These are phyloP conservation scores for Helobdella robusta DNA, from an alignment of 2,888 invertebrate genomes.

Conservation along the genomic window DNA sequence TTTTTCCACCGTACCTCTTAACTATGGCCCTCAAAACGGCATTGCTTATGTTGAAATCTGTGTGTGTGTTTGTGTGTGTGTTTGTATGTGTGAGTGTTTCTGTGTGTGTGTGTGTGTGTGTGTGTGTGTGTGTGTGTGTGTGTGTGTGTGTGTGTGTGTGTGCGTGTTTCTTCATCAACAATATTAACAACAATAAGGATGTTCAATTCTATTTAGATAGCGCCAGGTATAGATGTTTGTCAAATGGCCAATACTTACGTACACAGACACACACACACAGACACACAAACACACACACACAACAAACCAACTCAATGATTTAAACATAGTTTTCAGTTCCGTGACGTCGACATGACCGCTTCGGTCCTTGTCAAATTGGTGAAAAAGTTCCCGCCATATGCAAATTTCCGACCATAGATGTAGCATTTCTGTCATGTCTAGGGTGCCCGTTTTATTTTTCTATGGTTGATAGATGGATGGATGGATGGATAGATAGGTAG, in stretches of 20 bases:
- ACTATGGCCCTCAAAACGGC: constrained; percentile 75
- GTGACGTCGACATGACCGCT: constrained; percentile 71
- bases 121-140: no score
- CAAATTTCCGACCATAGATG: constrained; percentile 24
- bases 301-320: constrained; percentile 39
- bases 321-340: constrained; percentile 61
- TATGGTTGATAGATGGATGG: constrained; percentile 8
- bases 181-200: no score
- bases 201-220: no score
- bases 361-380: constrained; percentile 69
- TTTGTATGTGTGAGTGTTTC: no score
- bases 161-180: no score
- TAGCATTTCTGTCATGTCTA: constrained; percentile 21
- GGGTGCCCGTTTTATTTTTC: constrained; percentile 23
- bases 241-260: no score
- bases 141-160: no score
- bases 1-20: constrained; percentile 72
- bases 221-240: no score
- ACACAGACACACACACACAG: no score
- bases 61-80: background rate
- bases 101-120: background rate
- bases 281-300: no score
- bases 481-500: constrained; percentile 1
- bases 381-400: constrained; percentile 54
- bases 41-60: constrained; percentile 69